Percentiles rank a stretch among this genome's conserved stretches.
These are phyloP conservation scores for Myotis daubentonii DNA, from an alignment of 2,797 vertebrate species.

Conservation along the genomic window DNA sequence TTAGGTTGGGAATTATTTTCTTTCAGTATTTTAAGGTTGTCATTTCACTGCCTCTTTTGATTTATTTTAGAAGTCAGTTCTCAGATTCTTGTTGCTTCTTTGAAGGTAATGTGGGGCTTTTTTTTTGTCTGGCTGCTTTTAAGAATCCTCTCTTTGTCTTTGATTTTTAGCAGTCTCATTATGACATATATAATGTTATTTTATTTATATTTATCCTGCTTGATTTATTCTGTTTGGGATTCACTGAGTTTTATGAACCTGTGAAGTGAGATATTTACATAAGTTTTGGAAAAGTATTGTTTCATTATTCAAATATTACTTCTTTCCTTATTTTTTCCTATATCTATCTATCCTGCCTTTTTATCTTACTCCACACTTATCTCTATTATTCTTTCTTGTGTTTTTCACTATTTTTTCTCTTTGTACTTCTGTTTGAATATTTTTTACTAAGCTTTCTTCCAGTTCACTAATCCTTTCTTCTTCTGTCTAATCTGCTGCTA, in stretches of 20 bases:
- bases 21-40: background rate
- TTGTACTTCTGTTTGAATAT: background rate
- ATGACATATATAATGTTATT: background rate
- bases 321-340: background rate
- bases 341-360: background rate
- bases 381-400: background rate
- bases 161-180: background rate
- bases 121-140: background rate
- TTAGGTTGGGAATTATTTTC: background rate
- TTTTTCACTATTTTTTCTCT: background rate
- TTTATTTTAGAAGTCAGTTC: background rate
- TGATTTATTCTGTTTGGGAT: background rate
- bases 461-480: background rate
- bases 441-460: conserved; percentile 26
- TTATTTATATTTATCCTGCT: background rate
- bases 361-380: background rate
- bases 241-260: background rate
- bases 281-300: background rate
- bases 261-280: conserved; percentile 18
- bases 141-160: background rate
- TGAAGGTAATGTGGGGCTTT: background rate
- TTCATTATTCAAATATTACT: background rate
- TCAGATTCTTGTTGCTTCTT: background rate
- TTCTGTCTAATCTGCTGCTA: background rate
- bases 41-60: background rate